Base-by-base conservation (phyloP, 1,140 invertebrate species). In the Caenorhabditis remanei region DNA sequence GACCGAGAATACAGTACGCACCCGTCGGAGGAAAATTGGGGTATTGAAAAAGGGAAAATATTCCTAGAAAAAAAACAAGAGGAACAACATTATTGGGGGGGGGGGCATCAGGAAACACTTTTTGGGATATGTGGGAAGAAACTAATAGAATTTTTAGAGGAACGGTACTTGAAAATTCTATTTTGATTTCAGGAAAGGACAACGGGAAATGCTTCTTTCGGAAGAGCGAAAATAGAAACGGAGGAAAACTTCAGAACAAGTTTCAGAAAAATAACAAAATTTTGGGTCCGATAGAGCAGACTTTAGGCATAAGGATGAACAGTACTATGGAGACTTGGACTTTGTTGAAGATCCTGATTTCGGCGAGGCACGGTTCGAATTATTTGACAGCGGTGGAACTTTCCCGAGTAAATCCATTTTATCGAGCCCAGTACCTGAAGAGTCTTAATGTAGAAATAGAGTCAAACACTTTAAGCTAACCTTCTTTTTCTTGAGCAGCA, bases 1-100 rank as follows among this genome's bases (percentile, higher is more conserved):
- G 71, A 79, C 71, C 71, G 71, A 79, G 71, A 79, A 79, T 79
- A 79, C 71, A 79, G 71, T 79, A 53, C 46, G 46, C 71, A 79
- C 71, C 71, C 71, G 71, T 79, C 40, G n/a, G n/a, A 40, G 16
- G 40, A 9, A 43, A 71, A 71, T 8, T 46, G 7, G 71, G 71
- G 71, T 14, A n/a, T 19, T 14, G 55, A 21, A 21, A n/a, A 50
- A 7, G 46, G 21, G 71, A 24, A 79, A 50, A 79, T 11, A 53
- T 79, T 79, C 71, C 71, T 79, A 79, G 46, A n/a, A n/a, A n/a
- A 43, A 79, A 63, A 79, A 71, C 67, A 71, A 46, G 4, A 11
- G n/a, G 46, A 43, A 43, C 7, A 50, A 24, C 2, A 32, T 79
- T 79, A 11, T 13, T 13, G n/a, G 43, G n/a, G 19, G 71, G 71